Base-by-base conservation (phyloP, 1,140 invertebrate species). In the Drosophila sulfurigaster region DNA sequence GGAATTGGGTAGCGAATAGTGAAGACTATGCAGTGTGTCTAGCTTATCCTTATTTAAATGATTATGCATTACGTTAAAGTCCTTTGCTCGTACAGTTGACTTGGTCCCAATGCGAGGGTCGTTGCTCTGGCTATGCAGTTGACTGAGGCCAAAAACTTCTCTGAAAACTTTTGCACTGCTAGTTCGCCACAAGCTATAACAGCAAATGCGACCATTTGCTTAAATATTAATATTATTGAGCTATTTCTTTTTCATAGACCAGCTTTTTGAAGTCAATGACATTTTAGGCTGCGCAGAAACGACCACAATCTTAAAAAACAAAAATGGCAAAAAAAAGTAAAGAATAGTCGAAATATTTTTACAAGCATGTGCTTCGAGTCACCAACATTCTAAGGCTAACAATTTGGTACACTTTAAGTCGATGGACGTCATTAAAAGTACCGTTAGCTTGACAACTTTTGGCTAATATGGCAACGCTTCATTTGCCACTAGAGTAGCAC, bases 41-140 rank as follows among this genome's bases (percentile, higher is more conserved):
- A 46, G 45, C 77, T 72, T 75, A 88, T 83, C 78, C 85, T 70
- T 89, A 74, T 89, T 88, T 78, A 88, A 88, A 88, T 89, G 85
- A 83, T 89, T 81, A 81, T 87, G 80, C 69, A 82, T 87, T 88
- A 83, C 81, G 70, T 67, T 65, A 51, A 79, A 82, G 82, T 52
- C 78, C 28, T 68, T 69, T 78, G 52, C 56, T 65, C n/a, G 54
- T 41, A 46, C 51, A 25, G 58, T 65, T 35, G 43, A 43, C 60
- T 60, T 57, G 51, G 57, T 25, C 59, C 54, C 74, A 72, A 56
- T 79, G 43, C 38, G 38, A 45, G 48, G 71, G 52, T 79, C 70
- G 32, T 58, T 78, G 52, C 72, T 28, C 70, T 67, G 65, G 11
- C 38, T 41, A 10, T 41, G 11, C 38, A 13, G 11, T 43, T 43